Evolutionary conservation across 2,113 vertebrate species (phyloP).

Genomic region (Labeo rohita): DNA sequence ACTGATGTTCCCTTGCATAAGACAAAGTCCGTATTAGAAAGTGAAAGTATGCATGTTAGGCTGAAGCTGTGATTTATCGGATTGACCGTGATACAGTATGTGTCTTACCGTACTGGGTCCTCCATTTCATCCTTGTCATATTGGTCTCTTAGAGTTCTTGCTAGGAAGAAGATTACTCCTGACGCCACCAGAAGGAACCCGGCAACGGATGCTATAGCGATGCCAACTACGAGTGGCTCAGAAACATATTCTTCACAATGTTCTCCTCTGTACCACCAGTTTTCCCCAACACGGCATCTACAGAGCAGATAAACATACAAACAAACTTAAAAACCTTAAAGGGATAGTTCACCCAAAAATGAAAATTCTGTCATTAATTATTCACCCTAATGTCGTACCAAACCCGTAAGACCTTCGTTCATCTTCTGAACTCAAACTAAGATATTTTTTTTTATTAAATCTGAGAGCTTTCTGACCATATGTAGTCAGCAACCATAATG

Average conservation of each 20-base stretch:
- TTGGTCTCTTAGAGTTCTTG: slow-evolving; percentile 81
- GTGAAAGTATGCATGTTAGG: not conserved
- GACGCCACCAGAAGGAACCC: slow-evolving; percentile 86
- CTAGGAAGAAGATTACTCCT: slow-evolving; percentile 84
- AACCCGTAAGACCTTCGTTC: no score
- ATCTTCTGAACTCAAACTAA: no score
- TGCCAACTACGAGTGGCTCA: slow-evolving; percentile 86
- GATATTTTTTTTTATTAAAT: no score
- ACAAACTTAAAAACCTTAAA: no score
- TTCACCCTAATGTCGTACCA: no score
- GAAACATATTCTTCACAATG: slow-evolving; percentile 93
- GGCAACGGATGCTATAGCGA: slow-evolving; percentile 84
- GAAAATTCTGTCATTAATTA: no score
- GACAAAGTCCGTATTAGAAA: not conserved
- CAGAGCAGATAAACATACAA: not conserved
- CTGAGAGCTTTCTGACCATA: no score
- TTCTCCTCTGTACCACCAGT: slow-evolving; percentile 96
- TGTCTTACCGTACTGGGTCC: slow-evolving; percentile 79
- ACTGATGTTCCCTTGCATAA: not conserved
- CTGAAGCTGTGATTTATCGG: not conserved
- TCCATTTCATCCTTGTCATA: slow-evolving; percentile 79
- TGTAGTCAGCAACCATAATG: no score
- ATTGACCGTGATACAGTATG: not conserved
- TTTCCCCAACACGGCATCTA: slow-evolving; percentile 92
- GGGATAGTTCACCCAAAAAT: no score